phyloP scores from a whole-genome alignment of 2,797 vertebrate genomes.

The Merluccius polli region DNA sequence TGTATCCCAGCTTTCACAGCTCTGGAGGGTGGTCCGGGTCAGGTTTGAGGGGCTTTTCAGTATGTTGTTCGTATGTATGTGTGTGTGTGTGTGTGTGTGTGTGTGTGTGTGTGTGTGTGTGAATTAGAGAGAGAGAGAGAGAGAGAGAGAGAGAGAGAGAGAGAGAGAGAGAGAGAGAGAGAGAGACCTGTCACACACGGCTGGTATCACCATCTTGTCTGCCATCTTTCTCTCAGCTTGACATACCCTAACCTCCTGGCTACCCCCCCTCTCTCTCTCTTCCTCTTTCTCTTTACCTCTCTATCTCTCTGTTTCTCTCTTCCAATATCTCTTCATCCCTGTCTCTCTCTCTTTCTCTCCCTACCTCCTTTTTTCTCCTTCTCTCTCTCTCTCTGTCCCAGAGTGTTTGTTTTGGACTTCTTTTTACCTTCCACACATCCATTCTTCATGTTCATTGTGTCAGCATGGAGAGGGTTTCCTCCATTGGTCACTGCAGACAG shows the following conservation, averaged over 20 bases:
- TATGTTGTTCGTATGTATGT: slow-evolving; percentile 22
- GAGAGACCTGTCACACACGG: slow-evolving; percentile 64
- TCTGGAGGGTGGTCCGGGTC: slow-evolving; percentile 44
- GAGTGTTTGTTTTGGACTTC: not conserved
- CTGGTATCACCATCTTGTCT: slow-evolving; percentile 67
- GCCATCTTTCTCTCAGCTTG: slow-evolving; percentile 66
- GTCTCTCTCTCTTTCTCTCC: not conserved
- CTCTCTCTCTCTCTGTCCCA: not conserved
- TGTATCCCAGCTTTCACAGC: slow-evolving; percentile 67
- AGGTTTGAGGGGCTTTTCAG: slow-evolving; percentile 44
- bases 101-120: slow-evolving; percentile 11
- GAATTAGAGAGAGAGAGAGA: slow-evolving; percentile 27
- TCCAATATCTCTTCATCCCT: not conserved
- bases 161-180: slow-evolving; percentile 27
- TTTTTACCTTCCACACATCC: not conserved
- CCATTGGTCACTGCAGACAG: no score
- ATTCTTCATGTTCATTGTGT: no score
- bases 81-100: slow-evolving; percentile 37
- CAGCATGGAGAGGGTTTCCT: no score
- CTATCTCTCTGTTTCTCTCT: not conserved
- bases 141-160: slow-evolving; percentile 50
- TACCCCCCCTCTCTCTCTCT: slow-evolving; percentile 22
- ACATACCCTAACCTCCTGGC: slow-evolving; percentile 53
- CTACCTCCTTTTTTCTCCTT: not conserved
- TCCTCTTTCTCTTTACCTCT: slow-evolving; percentile 9